Evolutionary conservation across 2,113 vertebrate genomes (phyloP), one percentile per base, ranked within the genome.

Genomic region (Cepphus grylle): DNA sequence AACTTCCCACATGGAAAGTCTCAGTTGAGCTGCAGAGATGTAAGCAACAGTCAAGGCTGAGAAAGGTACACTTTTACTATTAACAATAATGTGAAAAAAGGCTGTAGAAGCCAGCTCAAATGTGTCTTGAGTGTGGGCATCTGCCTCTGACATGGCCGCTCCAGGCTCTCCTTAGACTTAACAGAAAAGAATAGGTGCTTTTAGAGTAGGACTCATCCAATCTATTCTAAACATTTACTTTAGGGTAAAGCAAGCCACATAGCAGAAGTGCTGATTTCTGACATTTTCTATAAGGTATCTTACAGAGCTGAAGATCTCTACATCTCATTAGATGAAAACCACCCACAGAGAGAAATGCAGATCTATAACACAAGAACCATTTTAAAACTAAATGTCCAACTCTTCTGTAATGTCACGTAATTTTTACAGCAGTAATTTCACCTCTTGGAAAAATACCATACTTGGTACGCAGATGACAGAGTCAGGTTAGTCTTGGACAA

Each of bases 111-210:
- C 5, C 76, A 72, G 45, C 40, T 84, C 6, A 21, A 52, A 92
- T 1, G 2, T 16, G 9, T 43, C 30, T 81, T 0, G 0, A 74
- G 36, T 9, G 19, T 27, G 21, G 23, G 16, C 26, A 87, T 27
- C 49, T 70, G 45, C 40, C 34, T 71, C 45, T 87, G 65, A 36
- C 38, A 19, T 0, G 1, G 56, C 9, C 26, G 30, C 42, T 63
- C 32, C 27, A 66, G 40, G 15, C 36, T 66, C 42, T 67, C 32
- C 52, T 80, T 27, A 43, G 11, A 40, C 25, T 22, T 45, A 62
- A 43, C 9, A 73, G 42, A 50, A 61, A 73, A 32, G 6, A 69
- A 71, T 0, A 38, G 5, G 19, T 45, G 30, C 16, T 74, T 92
- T 88, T 25, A 67, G 6, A 63, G n/a, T 17, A 79, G 19, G 10